Evolutionary conservation across 2,797 vertebrate genomes (phyloP).

Genomic region (Harpagifer antarcticus): DNA sequence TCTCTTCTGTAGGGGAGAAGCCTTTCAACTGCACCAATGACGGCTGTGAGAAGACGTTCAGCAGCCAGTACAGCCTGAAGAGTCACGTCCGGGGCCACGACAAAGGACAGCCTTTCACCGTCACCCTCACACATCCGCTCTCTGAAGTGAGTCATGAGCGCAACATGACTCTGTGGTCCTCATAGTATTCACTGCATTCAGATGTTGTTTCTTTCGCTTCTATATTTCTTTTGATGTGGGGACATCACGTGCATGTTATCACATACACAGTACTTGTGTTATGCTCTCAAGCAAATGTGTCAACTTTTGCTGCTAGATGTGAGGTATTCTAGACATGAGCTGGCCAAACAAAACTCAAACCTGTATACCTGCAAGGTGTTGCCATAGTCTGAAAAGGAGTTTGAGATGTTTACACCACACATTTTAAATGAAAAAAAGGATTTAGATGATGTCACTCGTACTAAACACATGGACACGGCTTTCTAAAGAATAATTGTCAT

Average conservation of each 20-base stretch:
- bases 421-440: not conserved
- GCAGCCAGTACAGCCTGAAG: constrained; percentile 97
- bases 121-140: constrained; percentile 87
- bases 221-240: not conserved
- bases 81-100: constrained; percentile 98
- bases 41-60: constrained; percentile 98
- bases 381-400: not conserved
- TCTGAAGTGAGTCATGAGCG: constrained; percentile 88
- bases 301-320: not conserved
- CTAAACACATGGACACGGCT: not conserved
- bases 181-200: not conserved
- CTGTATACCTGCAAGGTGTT: not conserved
- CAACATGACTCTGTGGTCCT: not conserved
- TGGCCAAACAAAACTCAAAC: not conserved
- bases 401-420: not conserved
- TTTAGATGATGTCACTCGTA: not conserved
- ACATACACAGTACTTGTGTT: not conserved
- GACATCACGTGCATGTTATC: too few relatives aligned
- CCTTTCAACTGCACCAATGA: constrained; percentile 97
- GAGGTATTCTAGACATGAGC: not conserved
- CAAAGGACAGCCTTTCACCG: constrained; percentile 89
- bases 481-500: not conserved
- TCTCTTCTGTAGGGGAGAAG: constrained; percentile 89
- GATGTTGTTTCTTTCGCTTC: not conserved
- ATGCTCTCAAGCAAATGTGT: not conserved